phyloP scores from a whole-genome alignment of 2,113 vertebrate species.

The Aegithalos caudatus region DNA sequence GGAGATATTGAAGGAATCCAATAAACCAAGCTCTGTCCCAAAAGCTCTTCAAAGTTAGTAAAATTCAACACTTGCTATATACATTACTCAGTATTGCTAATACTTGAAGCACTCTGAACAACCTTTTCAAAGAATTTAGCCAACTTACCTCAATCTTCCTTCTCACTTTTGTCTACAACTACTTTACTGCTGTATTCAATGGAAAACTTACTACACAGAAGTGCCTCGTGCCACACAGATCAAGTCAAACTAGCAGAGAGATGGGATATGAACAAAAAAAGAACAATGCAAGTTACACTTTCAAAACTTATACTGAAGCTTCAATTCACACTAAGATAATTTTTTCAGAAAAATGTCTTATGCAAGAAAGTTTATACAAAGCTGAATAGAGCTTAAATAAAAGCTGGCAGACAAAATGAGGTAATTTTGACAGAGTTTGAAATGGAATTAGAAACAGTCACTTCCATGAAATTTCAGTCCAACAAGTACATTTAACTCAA shows the following conservation, averaged over 20 bases:
- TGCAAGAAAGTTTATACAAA: neutral
- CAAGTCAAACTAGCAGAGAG: neutral
- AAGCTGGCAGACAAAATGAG: neutral
- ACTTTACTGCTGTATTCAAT: neutral
- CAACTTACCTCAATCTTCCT: neutral
- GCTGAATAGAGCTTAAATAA: neutral
- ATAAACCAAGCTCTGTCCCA: neutral
- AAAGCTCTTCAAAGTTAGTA: neutral
- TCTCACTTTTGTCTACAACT: neutral
- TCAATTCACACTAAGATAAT: neutral
- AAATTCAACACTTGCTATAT: neutral
- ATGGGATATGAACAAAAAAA: neutral
- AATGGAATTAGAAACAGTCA: neutral
- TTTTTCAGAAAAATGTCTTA: neutral
- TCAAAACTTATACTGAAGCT: neutral
- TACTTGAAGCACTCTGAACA: neutral
- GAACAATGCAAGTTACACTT: neutral
- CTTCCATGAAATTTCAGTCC: slow-evolving; percentile 24
- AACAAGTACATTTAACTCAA: neutral
- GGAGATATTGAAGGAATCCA: neutral
- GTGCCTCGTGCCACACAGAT: neutral
- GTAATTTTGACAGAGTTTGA: neutral
- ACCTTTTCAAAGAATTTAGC: neutral
- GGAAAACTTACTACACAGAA: neutral
- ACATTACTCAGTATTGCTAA: neutral